These are phyloP conservation scores for Pogonocichla stellata DNA, from an alignment of 2,113 vertebrate species.

Conservation along the genomic window DNA sequence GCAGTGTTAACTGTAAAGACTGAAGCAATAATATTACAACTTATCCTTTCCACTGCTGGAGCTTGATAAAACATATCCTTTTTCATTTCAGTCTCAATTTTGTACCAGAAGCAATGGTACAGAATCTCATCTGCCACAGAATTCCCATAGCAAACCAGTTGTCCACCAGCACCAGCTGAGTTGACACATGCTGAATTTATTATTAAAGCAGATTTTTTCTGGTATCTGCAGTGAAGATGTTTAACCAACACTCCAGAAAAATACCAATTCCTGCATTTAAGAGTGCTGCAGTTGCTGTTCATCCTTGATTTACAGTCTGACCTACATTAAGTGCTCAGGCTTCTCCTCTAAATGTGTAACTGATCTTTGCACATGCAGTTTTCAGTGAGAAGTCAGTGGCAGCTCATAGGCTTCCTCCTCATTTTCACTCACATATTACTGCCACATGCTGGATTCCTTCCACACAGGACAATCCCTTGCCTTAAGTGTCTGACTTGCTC, in stretches of 20 bases:
- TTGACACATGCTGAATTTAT: neutral
- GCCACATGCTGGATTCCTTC: neutral
- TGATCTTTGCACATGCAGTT: neutral
- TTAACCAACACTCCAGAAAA: neutral
- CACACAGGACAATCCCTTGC: neutral
- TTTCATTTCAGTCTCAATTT: neutral
- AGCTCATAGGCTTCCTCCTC: neutral
- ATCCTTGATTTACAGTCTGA: neutral
- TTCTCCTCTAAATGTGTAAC: neutral
- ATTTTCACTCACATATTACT: neutral
- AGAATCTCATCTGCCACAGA: neutral
- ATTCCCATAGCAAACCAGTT: neutral
- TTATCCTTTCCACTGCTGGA: neutral
- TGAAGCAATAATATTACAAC: neutral
- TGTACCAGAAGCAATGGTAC: neutral
- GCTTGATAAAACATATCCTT: neutral
- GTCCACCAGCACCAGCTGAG: neutral
- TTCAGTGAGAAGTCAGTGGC: neutral
- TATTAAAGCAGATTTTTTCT: neutral
- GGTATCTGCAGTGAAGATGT: neutral
- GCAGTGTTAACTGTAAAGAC: neutral
- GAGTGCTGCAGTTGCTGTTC: conserved; percentile 6
- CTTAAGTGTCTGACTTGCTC: neutral
- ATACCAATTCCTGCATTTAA: neutral
- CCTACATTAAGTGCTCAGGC: neutral